These are phyloP conservation scores for Oncorhynchus gorbuscha DNA, from an alignment of 2,113 vertebrate genomes.

Conservation along the genomic window DNA sequence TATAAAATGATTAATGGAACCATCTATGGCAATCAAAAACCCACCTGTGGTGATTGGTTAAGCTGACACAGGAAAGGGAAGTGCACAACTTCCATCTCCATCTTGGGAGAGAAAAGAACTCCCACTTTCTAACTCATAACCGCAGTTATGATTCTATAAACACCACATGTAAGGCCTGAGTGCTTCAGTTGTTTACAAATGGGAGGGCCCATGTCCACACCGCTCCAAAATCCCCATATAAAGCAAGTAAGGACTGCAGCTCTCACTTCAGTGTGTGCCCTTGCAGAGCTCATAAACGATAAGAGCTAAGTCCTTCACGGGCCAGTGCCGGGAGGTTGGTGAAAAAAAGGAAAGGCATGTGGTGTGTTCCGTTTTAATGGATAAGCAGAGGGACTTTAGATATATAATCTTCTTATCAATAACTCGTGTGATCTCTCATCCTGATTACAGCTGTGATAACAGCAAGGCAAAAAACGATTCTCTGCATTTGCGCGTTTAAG, in stretches of 20 bases:
- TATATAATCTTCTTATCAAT: constrained; percentile 65
- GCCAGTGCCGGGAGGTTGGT: not conserved
- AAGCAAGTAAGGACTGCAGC: constrained; percentile 49
- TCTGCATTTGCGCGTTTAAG: constrained; percentile 16
- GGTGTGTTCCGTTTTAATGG: not conserved
- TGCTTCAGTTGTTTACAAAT: constrained; percentile 47
- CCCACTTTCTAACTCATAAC: not conserved
- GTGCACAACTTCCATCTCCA: constrained; percentile 3
- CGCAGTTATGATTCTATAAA: constrained; percentile 30
- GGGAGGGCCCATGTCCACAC: constrained; percentile 22
- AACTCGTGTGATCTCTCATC: constrained; percentile 58
- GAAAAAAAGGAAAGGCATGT: not conserved
- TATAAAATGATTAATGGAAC: not conserved
- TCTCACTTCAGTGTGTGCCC: not conserved
- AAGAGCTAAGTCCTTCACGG: constrained; percentile 30
- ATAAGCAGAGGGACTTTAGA: not conserved
- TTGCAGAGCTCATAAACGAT: constrained; percentile 6
- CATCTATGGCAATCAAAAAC: not conserved
- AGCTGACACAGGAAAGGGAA: not conserved
- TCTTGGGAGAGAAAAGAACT: constrained; percentile 21
- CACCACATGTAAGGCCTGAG: constrained; percentile 12
- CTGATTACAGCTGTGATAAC: constrained; percentile 50
- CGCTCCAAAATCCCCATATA: constrained; percentile 68
- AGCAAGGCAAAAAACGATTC: constrained; percentile 19
- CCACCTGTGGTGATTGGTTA: not conserved